phyloP scores from a whole-genome alignment of 2,888 invertebrate species.

The Choreutis nemorana region DNA sequence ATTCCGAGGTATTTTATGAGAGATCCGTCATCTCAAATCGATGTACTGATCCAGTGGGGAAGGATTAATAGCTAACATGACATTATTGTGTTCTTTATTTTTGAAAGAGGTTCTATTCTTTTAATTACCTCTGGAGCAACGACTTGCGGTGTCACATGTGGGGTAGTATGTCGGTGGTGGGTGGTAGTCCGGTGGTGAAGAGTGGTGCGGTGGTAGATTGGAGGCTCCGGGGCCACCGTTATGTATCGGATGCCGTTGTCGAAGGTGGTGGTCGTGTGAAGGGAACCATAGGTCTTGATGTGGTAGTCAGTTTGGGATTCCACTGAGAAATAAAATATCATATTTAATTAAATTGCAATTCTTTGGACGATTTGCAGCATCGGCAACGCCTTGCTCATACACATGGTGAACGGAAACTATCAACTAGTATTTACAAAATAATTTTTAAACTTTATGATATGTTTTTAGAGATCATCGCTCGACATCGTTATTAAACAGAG shows the following conservation, averaged over 20 bases:
- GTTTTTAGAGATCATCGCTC: no score
- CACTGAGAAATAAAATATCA: constrained; percentile 61
- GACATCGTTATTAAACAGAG: neutral
- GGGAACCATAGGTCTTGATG: constrained; percentile 55
- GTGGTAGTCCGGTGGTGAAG: constrained; percentile 46
- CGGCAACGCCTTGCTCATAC: no score
- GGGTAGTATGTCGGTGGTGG: constrained; percentile 19
- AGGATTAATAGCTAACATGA: no score
- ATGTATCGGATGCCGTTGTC: constrained; percentile 54
- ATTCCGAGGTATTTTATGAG: neutral
- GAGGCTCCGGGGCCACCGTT: constrained; percentile 46
- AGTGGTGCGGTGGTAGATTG: constrained; percentile 46
- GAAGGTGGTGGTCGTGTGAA: constrained; percentile 45
- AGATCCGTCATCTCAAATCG: no score
- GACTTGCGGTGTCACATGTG: constrained; percentile 16
- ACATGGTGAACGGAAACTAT: no score
- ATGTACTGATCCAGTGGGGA: no score
- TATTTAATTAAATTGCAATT: neutral
- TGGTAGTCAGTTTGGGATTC: constrained; percentile 92
- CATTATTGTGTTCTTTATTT: no score
- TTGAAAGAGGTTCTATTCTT: constrained; percentile 20
- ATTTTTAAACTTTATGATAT: no score
- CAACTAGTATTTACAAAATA: no score
- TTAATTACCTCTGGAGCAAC: constrained; percentile 11
- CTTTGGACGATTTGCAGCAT: no score